Base-by-base conservation (phyloP, 2,888 invertebrate species). In the Helobdella robusta region DNA sequence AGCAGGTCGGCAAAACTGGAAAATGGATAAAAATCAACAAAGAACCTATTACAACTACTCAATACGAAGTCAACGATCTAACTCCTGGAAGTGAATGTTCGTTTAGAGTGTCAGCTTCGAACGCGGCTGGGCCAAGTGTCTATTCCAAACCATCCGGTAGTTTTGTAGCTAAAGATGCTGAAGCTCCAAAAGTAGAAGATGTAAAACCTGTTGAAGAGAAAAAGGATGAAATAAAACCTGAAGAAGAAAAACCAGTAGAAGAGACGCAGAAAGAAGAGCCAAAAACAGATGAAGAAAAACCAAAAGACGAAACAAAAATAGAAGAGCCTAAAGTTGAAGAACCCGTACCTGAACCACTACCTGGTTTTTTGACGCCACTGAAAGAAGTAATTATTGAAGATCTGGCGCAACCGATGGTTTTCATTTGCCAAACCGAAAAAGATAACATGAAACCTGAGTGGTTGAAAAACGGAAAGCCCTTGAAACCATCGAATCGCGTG, bases 1-100 rank as follows among this genome's bases (percentile, higher is more conserved):
- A 74, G 58, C 70, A 64, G 15, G 48, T 34, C 68, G 50, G 73
- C n/a, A 75, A 76, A 60, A 74, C 73, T 18, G 91, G 92, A 62
- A 86, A 95, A 75, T 97, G 97, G 97, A 85, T 91, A 68, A 91
- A 92, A 80, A 77, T 92, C 60, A 93, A 89, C 81, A 90, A 87
- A 74, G 89, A 90, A 70, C 89, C 91, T 0, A 84, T 86, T n/a
- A 70, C 73, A 4, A 74, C 75, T 63, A 72, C 73, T 15, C 73
- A 73, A 54, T 74, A 72, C 66, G 75, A 74, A 5, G 46, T 72
- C 30, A 65, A 69, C 25, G 77, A 77, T 65, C 67, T 73, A 25
- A 61, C 68, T 20, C 70, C 69, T 46, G 68, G 67, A 34, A 48
- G 64, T 25, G 73, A 76, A 32, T 79, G 78, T 67, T 74, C 76